phyloP scores from a whole-genome alignment of 2,888 invertebrate genomes.

The Drosophila greeni region DNA sequence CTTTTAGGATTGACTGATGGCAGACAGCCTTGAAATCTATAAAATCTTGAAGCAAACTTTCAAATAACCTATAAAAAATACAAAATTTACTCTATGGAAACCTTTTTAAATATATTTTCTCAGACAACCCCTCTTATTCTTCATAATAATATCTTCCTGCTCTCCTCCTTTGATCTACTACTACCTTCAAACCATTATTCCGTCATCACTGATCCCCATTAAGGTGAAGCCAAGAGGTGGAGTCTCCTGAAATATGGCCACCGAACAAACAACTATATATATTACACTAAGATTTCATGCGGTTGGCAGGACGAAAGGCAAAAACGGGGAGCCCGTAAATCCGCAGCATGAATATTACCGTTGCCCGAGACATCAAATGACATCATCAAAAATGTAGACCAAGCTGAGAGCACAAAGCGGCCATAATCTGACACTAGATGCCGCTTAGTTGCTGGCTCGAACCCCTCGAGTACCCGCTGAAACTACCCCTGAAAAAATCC shows the following conservation, averaged over 20 bases:
- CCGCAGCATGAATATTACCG: slow-evolving; percentile 63
- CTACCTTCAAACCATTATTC: not conserved
- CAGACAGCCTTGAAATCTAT: not conserved
- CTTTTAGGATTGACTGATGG: not conserved
- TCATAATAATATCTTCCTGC: too few species aligned
- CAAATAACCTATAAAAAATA: not conserved
- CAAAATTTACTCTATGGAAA: not conserved
- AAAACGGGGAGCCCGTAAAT: slow-evolving; percentile 49
- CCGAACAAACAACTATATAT: slow-evolving; percentile 27
- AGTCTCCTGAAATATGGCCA: slow-evolving; percentile 23
- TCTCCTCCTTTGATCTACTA: not conserved
- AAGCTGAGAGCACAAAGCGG: slow-evolving; percentile 60
- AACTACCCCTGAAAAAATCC: slow-evolving; percentile 7
- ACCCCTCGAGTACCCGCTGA: slow-evolving; percentile 5
- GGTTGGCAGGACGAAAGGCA: not conserved
- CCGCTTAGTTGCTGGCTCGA: slow-evolving; percentile 50
- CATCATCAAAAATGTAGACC: slow-evolving; percentile 71
- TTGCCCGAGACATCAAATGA: slow-evolving; percentile 61
- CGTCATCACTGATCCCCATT: not conserved
- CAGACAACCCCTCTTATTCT: too few species aligned
- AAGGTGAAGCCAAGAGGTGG: not conserved
- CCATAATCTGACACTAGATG: slow-evolving; percentile 71
- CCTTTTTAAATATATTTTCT: not conserved
- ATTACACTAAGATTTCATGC: slow-evolving; percentile 42
- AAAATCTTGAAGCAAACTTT: not conserved